Evolutionary conservation across 2,797 vertebrate genomes (phyloP).

Genomic region (Serranus cabrilla): DNA sequence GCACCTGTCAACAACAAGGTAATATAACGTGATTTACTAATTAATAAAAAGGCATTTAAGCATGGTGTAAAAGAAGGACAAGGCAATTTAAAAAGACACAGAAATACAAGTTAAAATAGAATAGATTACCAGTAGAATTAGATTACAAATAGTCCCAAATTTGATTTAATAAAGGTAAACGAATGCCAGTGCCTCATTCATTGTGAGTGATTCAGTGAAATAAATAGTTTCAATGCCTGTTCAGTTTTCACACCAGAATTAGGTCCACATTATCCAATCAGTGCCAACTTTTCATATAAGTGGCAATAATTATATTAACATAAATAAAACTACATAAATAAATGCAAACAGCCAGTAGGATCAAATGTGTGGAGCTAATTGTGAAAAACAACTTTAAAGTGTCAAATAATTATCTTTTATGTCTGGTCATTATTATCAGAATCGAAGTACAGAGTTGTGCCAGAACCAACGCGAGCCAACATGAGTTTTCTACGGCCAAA

Average conservation of each 20-base stretch:
- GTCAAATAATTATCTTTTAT: neutral
- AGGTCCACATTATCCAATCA: neutral
- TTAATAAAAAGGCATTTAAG: neutral
- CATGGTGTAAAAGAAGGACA: neutral
- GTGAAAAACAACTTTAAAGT: neutral
- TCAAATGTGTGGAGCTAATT: neutral
- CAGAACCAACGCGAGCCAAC: neutral
- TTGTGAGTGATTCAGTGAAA: too few relatives aligned
- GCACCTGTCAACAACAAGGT: neutral
- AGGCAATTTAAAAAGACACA: neutral
- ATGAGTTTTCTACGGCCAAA: neutral
- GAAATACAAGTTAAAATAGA: neutral
- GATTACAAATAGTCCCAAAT: neutral
- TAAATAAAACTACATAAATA: too few relatives aligned
- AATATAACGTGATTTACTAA: neutral
- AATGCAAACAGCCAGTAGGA: neutral
- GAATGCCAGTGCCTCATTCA: neutral
- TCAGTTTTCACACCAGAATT: neutral
- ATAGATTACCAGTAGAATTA: neutral
- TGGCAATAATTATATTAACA: neutral
- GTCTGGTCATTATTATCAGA: neutral
- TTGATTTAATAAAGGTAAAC: neutral
- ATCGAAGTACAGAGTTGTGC: neutral
- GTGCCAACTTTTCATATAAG: neutral
- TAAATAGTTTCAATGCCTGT: neutral